Evolutionary conservation across 2,113 vertebrate species (phyloP).

Genomic region (Pitta sordida): DNA sequence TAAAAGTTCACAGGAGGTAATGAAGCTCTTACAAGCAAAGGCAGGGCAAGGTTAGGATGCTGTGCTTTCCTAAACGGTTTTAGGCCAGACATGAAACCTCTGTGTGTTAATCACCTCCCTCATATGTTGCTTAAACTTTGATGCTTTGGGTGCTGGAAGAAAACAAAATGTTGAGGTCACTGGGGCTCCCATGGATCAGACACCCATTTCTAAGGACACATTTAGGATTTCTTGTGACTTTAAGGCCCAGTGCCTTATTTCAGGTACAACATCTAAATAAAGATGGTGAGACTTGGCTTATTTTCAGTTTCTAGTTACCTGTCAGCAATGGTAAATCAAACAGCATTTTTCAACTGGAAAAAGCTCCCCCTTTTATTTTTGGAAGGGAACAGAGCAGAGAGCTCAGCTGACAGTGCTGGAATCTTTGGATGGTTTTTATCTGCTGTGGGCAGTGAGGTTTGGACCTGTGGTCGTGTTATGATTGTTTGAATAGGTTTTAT

Average conservation of each 20-base stretch:
- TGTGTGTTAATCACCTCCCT: background rate
- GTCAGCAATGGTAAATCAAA: background rate
- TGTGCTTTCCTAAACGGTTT: background rate
- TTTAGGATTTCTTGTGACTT: background rate
- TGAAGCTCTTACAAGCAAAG: background rate
- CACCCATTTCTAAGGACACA: accelerated
- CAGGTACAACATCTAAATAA: background rate
- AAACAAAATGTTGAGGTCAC: background rate
- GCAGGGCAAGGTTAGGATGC: background rate
- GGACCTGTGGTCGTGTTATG: background rate
- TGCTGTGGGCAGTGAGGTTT: background rate
- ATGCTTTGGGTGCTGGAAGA: background rate
- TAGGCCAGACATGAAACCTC: background rate
- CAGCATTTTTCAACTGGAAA: background rate
- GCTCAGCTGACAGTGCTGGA: background rate
- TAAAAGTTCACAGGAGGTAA: background rate
- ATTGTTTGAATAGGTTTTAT: background rate
- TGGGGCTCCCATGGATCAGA: background rate
- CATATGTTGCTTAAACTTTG: background rate
- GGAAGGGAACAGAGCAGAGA: background rate
- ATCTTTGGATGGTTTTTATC: background rate
- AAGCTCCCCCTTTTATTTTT: background rate
- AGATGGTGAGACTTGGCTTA: background rate
- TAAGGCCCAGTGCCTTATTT: background rate
- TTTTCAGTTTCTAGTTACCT: background rate